Percentiles rank a stretch among this genome's conserved stretches.
Evolutionary conservation across 2,888 invertebrate species (phyloP).

Genomic region (Boloria selene): DNA sequence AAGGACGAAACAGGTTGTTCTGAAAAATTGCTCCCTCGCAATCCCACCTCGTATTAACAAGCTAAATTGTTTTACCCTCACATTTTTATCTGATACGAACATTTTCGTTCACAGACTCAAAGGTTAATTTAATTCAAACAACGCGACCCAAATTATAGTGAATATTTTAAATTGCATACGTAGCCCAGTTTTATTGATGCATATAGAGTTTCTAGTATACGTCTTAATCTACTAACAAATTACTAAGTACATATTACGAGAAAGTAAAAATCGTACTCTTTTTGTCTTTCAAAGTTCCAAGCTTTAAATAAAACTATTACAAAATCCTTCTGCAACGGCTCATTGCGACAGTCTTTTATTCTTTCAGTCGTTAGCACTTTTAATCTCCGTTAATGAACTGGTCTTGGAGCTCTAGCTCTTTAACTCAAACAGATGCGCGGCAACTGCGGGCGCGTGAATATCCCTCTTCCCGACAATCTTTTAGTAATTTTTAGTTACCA

Average conservation of each 20-base stretch:
- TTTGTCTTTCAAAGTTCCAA: no score
- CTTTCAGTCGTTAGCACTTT: slow-evolving; percentile 12
- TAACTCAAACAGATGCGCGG: slow-evolving; percentile 25
- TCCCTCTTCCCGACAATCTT: slow-evolving; percentile 1
- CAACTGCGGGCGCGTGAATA: neutral
- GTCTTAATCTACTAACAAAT: no score
- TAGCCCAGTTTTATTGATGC: no score
- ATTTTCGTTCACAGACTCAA: slow-evolving; percentile 1
- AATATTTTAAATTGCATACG: no score
- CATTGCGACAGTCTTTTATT: slow-evolving; percentile 13
- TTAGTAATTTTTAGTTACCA: neutral
- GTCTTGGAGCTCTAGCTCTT: slow-evolving; percentile 30
- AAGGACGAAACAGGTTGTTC: slow-evolving; percentile 13
- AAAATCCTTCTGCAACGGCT: slow-evolving; percentile 4
- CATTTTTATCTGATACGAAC: neutral
- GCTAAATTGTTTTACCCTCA: slow-evolving; percentile 9
- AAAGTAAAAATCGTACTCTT: no score
- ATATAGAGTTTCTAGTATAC: no score
- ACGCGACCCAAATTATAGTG: neutral
- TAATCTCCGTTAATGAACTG: slow-evolving; percentile 32
- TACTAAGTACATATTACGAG: no score
- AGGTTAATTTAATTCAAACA: slow-evolving; percentile 12
- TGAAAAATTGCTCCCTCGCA: slow-evolving; percentile 12
- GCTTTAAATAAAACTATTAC: neutral
- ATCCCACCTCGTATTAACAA: slow-evolving; percentile 14